phyloP scores from a whole-genome alignment of 2,797 vertebrate species.

The Lepidocolaptes lacrymiger region DNA sequence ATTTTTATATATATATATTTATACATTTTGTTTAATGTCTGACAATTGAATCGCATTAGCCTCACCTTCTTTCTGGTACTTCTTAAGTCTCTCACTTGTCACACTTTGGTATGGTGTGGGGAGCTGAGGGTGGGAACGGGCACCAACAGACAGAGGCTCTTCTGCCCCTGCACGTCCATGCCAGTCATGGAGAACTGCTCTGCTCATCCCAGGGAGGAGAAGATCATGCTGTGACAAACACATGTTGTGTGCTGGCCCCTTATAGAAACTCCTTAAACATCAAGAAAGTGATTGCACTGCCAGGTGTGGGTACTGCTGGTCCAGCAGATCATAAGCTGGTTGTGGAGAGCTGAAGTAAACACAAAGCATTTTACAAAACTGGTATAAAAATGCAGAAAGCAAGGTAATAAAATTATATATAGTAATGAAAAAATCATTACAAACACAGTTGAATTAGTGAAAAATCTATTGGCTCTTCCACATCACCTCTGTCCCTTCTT shows the following conservation, averaged over 20 bases:
- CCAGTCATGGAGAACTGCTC: neutral
- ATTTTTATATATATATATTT: too few relatives aligned
- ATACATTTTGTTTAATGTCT: neutral
- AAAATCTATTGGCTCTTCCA: neutral
- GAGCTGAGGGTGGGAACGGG: neutral
- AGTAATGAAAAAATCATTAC: neutral
- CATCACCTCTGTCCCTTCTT: neutral
- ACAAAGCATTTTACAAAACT: neutral
- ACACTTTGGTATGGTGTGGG: neutral
- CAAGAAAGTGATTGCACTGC: neutral
- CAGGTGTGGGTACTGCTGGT: neutral
- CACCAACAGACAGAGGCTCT: neutral
- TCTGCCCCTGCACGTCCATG: rapidly evolving
- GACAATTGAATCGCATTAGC: neutral
- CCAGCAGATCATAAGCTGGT: neutral
- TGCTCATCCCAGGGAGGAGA: neutral
- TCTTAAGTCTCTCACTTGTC: neutral
- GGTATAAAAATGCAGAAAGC: neutral
- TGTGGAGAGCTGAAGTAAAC: neutral
- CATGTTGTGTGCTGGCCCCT: neutral
- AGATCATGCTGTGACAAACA: neutral
- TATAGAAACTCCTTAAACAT: neutral
- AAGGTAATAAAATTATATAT: neutral
- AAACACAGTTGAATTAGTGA: neutral
- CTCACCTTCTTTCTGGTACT: neutral